Evolutionary conservation across 1,140 invertebrate genomes (phyloP).

Genomic region (Harpegnathos saltator): DNA sequence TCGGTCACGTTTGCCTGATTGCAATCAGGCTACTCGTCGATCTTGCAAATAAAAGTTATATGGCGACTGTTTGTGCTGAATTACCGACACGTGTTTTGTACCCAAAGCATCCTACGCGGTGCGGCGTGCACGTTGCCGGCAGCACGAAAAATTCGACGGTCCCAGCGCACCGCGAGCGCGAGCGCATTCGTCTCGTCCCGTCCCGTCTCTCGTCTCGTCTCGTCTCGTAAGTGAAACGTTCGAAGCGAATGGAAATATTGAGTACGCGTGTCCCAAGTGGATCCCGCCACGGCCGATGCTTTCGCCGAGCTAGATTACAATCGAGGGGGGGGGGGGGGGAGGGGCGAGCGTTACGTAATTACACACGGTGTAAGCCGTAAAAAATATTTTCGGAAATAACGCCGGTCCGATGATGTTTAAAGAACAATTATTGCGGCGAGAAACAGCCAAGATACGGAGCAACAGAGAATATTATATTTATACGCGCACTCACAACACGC

Average conservation of each 20-base stretch:
- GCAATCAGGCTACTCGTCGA: constrained; percentile 72
- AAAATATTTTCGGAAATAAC: constrained; percentile 43
- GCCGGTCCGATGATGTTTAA: not conserved
- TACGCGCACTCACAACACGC: no score
- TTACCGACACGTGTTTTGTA: constrained; percentile 64
- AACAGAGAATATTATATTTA: not conserved
- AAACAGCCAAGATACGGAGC: no score
- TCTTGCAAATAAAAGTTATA: constrained; percentile 74
- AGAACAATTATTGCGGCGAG: constrained; percentile 15
- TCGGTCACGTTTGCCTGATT: constrained; percentile 75
- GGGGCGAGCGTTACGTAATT: no score
- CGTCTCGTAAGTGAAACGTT: constrained; percentile 62
- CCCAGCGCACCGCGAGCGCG: constrained; percentile 37
- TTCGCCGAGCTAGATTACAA: constrained; percentile 47
- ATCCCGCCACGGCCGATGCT: constrained; percentile 37
- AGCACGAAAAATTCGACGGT: constrained; percentile 59
- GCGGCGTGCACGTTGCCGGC: constrained; percentile 34
- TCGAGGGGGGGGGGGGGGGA: constrained; percentile 16
- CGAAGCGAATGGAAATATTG: constrained; percentile 61
- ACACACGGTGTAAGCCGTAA: constrained; percentile 27
- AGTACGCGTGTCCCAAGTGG: constrained; percentile 55
- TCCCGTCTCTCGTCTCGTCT: no score
- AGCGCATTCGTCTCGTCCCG: constrained; percentile 59
- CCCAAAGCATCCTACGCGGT: constrained; percentile 55
- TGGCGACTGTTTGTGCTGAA: constrained; percentile 65